Percentiles rank a stretch among this genome's conserved stretches.
Conservation (phyloP, 2,888 invertebrate species). For the Plutella xylostella region DNA sequence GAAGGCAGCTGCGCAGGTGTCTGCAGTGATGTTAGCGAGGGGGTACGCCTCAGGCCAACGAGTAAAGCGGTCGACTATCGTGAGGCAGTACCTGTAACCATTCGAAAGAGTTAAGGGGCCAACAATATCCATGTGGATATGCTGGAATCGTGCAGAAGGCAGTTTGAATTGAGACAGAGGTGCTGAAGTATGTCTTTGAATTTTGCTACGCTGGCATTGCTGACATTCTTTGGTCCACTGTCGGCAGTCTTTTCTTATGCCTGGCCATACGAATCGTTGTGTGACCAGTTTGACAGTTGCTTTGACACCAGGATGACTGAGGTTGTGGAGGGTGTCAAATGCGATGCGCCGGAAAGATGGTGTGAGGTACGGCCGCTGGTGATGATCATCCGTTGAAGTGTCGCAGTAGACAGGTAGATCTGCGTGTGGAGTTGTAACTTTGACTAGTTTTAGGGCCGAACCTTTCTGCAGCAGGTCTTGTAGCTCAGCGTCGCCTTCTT, state of each 20-base stretch:
- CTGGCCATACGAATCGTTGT: conserved; percentile 1
- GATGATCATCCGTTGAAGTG: neutral
- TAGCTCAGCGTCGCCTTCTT: neutral
- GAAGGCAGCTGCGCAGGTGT: conserved; percentile 16
- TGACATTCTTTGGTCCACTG: neutral
- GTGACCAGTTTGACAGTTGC: neutral
- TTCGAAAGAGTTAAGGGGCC: conserved; percentile 11
- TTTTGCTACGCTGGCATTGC: neutral
- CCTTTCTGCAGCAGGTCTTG: neutral
- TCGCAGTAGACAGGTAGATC: neutral
- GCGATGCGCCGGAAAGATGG: neutral
- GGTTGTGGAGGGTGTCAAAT: neutral
- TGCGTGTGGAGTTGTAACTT: neutral
- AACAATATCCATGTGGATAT: conserved; percentile 7
- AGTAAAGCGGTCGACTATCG: conserved; percentile 19
- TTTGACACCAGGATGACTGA: neutral
- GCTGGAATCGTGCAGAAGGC: conserved; percentile 2
- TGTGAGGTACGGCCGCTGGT: neutral
- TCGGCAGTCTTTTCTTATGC: neutral
- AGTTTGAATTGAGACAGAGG: neutral
- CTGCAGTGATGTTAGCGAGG: conserved; percentile 18
- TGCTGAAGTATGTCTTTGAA: neutral
- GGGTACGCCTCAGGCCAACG: conserved; percentile 21
- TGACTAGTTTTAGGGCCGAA: neutral
- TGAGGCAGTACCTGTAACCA: conserved; percentile 20